phyloP scores from a whole-genome alignment of 2,113 vertebrate genomes.

The Solenodon paradoxus region DNA sequence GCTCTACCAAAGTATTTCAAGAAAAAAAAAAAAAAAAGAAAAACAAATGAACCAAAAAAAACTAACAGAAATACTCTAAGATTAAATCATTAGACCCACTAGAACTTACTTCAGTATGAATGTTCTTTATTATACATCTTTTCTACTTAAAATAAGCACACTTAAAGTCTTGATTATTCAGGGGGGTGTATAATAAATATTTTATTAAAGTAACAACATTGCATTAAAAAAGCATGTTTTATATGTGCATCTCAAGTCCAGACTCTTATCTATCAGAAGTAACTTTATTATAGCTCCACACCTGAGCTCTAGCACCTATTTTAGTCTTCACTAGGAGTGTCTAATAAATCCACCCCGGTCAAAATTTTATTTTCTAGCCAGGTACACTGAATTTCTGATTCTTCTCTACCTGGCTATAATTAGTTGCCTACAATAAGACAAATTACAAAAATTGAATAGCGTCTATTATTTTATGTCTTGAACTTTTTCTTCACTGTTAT shows the following conservation, averaged over 20 bases:
- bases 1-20: background rate
- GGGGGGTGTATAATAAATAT: too few species aligned
- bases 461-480: background rate
- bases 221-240: too few species aligned
- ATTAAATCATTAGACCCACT: fast-evolving
- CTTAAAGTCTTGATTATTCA: background rate
- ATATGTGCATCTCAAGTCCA: too few species aligned
- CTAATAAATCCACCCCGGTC: background rate
- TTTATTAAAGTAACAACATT: too few species aligned
- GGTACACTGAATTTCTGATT: background rate
- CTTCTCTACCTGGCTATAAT: background rate
- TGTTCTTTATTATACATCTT: background rate
- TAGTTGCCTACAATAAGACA: background rate
- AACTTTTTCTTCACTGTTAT: background rate
- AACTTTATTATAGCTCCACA: background rate
- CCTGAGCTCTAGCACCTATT: background rate
- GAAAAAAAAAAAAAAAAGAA: background rate
- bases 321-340: background rate
- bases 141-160: background rate
- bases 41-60: too few species aligned
- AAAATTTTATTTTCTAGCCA: background rate
- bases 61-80: background rate
- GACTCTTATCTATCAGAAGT: background rate
- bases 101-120: background rate
- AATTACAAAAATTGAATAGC: background rate